phyloP scores from a whole-genome alignment of 1,140 invertebrate species.

The Ostrea denselamellosa region DNA sequence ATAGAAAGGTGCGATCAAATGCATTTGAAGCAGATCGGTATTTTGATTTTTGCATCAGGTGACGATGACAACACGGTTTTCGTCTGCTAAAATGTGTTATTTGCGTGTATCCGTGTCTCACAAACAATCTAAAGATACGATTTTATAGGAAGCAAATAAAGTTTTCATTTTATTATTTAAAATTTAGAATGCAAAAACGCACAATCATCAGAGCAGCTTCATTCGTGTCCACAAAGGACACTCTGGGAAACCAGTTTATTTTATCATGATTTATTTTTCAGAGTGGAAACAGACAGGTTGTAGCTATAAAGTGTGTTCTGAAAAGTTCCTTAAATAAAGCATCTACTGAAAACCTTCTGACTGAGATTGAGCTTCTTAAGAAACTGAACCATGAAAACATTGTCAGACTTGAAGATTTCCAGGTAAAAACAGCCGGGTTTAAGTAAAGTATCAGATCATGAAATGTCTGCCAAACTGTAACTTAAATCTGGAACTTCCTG shows the following conservation, averaged over 20 bases:
- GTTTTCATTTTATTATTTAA: no score
- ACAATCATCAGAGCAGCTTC: no score
- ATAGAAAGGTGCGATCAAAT: constrained; percentile 84
- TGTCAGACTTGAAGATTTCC: constrained; percentile 87
- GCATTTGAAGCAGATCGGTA: neutral
- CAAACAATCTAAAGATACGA: no score
- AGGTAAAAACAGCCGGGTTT: constrained; percentile 57
- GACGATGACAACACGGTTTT: neutral
- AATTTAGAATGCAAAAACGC: no score
- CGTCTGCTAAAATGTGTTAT: constrained; percentile 36
- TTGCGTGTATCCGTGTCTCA: no score
- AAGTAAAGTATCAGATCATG: no score
- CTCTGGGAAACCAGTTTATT: no score
- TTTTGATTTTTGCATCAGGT: neutral
- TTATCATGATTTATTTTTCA: constrained; percentile 77
- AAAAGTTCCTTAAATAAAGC: constrained; percentile 86
- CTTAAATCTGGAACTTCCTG: no score
- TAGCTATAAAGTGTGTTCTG: constrained; percentile 91
- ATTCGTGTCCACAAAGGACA: no score
- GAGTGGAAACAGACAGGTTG: constrained; percentile 82
- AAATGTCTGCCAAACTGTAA: no score
- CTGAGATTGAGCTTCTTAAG: constrained; percentile 92
- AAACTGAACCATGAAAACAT: constrained; percentile 90
- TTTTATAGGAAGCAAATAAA: no score
- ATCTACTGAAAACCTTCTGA: constrained; percentile 89